Evolutionary conservation across 2,113 vertebrate species (phyloP).

Genomic region (Hippoglossus stenolepis): DNA sequence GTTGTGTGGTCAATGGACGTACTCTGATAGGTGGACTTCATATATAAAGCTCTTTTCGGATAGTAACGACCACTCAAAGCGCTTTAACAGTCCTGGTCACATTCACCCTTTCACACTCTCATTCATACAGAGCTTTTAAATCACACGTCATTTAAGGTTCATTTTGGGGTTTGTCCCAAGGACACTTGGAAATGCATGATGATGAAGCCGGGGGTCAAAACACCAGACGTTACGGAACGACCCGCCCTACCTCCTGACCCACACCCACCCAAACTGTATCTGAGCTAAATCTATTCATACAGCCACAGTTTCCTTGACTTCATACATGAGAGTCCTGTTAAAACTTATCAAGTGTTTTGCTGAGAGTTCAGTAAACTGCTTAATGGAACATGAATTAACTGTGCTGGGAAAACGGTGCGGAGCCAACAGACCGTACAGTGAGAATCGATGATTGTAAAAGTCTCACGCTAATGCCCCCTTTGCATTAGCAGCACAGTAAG

Average conservation of each 20-base stretch:
- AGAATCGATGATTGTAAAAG: constrained; percentile 21
- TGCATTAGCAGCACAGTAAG: constrained; percentile 47
- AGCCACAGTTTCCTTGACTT: not conserved
- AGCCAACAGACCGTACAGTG: not conserved
- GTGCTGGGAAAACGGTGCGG: constrained; percentile 11
- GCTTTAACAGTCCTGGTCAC: not conserved
- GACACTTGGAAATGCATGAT: too few species aligned
- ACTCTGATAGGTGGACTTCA: not conserved
- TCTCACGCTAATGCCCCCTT: constrained; percentile 6
- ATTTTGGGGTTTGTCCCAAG: not conserved
- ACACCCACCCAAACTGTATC: not conserved
- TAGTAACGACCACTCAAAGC: not conserved
- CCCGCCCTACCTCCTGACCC: not conserved
- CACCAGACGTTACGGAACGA: not conserved
- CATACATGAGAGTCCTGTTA: too few species aligned
- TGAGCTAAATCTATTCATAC: not conserved
- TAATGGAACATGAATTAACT: constrained; percentile 41
- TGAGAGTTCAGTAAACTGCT: not conserved
- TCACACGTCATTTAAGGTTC: not conserved
- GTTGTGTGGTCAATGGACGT: not conserved
- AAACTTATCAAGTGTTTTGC: too few species aligned
- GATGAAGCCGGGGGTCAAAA: too few species aligned
- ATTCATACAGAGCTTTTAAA: not conserved
- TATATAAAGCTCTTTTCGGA: not conserved
- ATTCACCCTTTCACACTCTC: not conserved